phyloP scores from a whole-genome alignment of 2,888 invertebrate species.

The Tiliacea citrago region DNA sequence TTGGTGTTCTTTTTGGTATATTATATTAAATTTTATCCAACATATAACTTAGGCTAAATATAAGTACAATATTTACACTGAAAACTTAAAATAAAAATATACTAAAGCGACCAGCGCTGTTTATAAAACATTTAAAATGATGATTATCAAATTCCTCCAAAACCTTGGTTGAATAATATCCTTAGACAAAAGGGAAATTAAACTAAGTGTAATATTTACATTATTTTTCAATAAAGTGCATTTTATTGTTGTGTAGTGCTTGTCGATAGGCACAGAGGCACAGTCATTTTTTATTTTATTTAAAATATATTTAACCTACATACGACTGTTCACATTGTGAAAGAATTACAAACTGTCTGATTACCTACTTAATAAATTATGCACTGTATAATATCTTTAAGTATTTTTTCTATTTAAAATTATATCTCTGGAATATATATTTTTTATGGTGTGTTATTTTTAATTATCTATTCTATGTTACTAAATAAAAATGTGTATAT shows the following conservation, averaged over 20 bases:
- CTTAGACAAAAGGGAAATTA: slow-evolving; percentile 54
- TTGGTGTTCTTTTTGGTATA: slow-evolving; percentile 85
- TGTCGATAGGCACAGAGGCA: slow-evolving; percentile 87
- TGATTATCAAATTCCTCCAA: slow-evolving; percentile 53
- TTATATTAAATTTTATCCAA: slow-evolving; percentile 68
- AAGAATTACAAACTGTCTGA: slow-evolving; percentile 39
- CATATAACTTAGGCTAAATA: slow-evolving; percentile 66
- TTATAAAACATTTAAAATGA: slow-evolving; percentile 64
- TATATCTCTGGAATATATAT: not conserved
- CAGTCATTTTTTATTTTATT: slow-evolving; percentile 81
- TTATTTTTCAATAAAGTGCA: slow-evolving; percentile 69
- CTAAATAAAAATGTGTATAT: slow-evolving; percentile 3
- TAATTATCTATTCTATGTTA: slow-evolving; percentile 52
- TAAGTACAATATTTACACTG: slow-evolving; percentile 78
- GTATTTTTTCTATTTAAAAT: not conserved
- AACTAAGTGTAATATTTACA: slow-evolving; percentile 63
- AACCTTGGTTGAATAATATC: slow-evolving; percentile 55
- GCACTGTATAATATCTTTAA: not conserved
- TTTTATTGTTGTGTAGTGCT: slow-evolving; percentile 85
- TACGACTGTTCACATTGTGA: slow-evolving; percentile 62
- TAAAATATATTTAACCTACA: slow-evolving; percentile 72
- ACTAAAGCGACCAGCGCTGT: slow-evolving; percentile 81
- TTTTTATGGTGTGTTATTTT: not conserved
- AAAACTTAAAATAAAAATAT: slow-evolving; percentile 53
- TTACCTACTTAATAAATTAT: not conserved